A percentile compares a stretch with the other conserved stretches of the same genome.
Conservation (phyloP, 2,888 invertebrate species). For the Pristionchus fissidentatus region DNA sequence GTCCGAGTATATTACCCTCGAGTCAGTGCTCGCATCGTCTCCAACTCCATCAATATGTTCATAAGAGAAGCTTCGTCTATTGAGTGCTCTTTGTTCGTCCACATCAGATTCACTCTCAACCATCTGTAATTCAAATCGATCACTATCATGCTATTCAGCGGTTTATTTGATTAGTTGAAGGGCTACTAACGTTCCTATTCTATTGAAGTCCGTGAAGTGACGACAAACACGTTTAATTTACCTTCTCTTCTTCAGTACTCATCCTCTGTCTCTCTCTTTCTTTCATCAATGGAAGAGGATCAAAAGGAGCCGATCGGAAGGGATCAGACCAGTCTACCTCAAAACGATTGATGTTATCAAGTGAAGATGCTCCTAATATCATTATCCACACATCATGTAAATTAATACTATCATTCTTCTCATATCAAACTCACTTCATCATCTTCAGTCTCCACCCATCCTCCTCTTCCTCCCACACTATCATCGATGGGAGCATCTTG, state of each 20-base stretch:
- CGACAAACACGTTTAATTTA: too few relatives aligned
- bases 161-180: too few relatives aligned
- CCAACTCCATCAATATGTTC: conserved; percentile 57
- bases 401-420: not conserved
- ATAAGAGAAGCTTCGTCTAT: conserved; percentile 40
- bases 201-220: too few relatives aligned
- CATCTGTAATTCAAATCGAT: not conserved
- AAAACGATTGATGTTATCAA: not conserved
- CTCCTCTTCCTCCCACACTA: conserved; percentile 32
- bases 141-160: too few relatives aligned
- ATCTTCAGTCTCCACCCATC: conserved; percentile 26
- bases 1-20: not conserved
- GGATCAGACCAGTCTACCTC: conserved; percentile 76
- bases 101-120: conserved; percentile 29
- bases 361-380: not conserved
- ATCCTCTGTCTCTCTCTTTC: conserved; percentile 11
- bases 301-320: conserved; percentile 78
- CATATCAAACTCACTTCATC: not conserved
- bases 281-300: conserved; percentile 60
- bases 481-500: conserved; percentile 42
- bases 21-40: conserved; percentile 65
- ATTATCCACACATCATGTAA: not conserved
- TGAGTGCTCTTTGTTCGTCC: conserved; percentile 16
- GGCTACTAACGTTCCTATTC: too few relatives aligned
- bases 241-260: not conserved